phyloP scores from a whole-genome alignment of 2,797 vertebrate species.

The Scleropages formosus region DNA sequence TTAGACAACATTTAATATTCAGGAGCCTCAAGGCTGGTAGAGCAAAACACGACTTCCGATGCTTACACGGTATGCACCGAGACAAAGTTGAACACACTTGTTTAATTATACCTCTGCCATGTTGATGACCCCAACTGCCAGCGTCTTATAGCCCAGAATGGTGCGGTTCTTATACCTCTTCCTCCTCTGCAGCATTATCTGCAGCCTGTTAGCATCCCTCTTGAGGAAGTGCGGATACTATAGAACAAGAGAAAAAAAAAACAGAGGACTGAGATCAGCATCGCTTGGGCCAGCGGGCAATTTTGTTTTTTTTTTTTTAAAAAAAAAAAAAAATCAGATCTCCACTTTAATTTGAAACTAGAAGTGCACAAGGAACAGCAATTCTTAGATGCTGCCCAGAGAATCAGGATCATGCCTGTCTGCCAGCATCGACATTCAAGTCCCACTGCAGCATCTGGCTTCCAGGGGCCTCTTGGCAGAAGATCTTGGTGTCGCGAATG shows the following conservation, averaged over 20 bases:
- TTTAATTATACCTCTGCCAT: constrained; percentile 70
- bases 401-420: not conserved
- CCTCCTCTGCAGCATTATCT: constrained; percentile 77
- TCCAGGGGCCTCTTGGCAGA: not conserved
- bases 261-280: not conserved
- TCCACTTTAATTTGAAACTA: not conserved
- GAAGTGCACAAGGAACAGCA: not conserved
- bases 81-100: not conserved
- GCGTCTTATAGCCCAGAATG: constrained; percentile 77
- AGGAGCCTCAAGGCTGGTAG: too few species aligned
- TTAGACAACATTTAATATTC: too few species aligned
- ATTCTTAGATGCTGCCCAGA: not conserved
- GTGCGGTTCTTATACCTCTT: constrained; percentile 80
- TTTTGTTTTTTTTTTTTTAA: too few species aligned
- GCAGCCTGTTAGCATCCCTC: constrained; percentile 75
- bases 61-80: too few species aligned
- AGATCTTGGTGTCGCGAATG: too few species aligned
- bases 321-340: too few species aligned
- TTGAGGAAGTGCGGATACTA: constrained; percentile 80
- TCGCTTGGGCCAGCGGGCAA: not conserved
- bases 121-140: constrained; percentile 74
- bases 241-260: constrained; percentile 27
- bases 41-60: too few species aligned
- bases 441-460: not conserved
- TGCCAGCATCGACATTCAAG: not conserved